Evolutionary conservation across 2,113 vertebrate species (phyloP).

Genomic region (Sarotherodon lohbergeri): DNA sequence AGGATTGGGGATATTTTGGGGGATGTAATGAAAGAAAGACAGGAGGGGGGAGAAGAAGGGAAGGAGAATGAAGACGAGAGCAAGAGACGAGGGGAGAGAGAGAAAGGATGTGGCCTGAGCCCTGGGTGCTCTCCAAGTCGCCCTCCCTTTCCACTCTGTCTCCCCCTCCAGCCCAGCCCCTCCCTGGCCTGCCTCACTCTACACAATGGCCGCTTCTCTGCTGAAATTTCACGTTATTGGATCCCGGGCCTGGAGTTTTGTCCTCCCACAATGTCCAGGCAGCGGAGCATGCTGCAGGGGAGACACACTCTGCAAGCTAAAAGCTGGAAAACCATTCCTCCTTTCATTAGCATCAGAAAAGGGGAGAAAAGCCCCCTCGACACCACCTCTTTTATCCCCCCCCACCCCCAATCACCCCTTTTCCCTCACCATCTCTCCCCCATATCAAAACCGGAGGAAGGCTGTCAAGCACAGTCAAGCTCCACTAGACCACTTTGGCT

Average conservation of each 20-base stretch:
- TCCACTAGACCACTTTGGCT: constrained; percentile 58
- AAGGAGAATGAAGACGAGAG: constrained; percentile 11
- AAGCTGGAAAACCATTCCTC: constrained; percentile 76
- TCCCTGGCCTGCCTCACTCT: constrained; percentile 63
- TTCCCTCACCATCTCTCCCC: constrained; percentile 49
- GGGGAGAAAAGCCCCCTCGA: constrained; percentile 60
- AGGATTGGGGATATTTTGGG: background rate
- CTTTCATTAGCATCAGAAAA: constrained; percentile 80
- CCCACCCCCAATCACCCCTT: background rate
- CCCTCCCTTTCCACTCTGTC: constrained; percentile 61
- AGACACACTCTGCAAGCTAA: constrained; percentile 81
- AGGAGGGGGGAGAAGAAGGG: constrained; percentile 8
- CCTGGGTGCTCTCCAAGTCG: constrained; percentile 72
- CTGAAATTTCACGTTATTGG: constrained; percentile 82
- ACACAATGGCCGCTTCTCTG: constrained; percentile 79
- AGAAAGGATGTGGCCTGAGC: constrained; percentile 75
- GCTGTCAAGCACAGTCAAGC: constrained; percentile 65
- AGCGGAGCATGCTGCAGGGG: constrained; percentile 77
- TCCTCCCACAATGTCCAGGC: constrained; percentile 79
- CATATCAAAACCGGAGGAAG: constrained; percentile 64
- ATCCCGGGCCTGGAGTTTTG: constrained; percentile 77
- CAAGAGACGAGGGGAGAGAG: constrained; percentile 47
- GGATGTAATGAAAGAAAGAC: constrained; percentile 12
- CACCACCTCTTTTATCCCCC: background rate
- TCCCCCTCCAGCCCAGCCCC: constrained; percentile 53